Percentiles rank a stretch among this genome's conserved stretches.
phyloP scores from a whole-genome alignment of 64 coral and sea anemone genomes.

The Actinia tenebrosa region DNA sequence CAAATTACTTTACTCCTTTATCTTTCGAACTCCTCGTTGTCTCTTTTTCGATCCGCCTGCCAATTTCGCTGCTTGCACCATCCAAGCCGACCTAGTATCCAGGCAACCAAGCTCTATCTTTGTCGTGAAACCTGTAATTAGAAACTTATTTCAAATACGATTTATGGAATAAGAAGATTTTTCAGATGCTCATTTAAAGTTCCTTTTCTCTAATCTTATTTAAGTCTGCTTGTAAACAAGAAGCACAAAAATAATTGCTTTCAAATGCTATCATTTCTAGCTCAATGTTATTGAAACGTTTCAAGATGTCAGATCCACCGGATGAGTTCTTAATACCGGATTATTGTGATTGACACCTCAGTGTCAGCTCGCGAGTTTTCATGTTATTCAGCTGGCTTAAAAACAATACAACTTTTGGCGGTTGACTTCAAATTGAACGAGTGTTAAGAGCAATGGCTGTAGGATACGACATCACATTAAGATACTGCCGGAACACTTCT shows the following conservation, averaged over 20 bases:
- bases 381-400: too few species aligned
- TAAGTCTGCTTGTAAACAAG: background rate
- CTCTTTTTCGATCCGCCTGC: background rate
- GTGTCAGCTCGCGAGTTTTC: too few species aligned
- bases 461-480: too few species aligned
- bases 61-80: background rate
- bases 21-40: background rate
- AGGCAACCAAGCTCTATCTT: too few species aligned
- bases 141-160: background rate
- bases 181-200: background rate
- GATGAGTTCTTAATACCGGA: background rate
- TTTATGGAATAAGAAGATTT: background rate
- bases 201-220: background rate
- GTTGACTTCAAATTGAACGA: too few species aligned
- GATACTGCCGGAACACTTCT: too few species aligned
- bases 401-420: too few species aligned
- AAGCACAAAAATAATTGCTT: background rate
- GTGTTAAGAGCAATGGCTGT: too few species aligned
- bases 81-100: too few species aligned
- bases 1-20: background rate
- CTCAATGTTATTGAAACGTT: background rate
- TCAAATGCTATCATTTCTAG: background rate
- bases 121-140: background rate
- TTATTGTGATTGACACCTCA: background rate
- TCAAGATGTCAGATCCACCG: background rate